Conservation (phyloP, 2,888 invertebrate species). For the Tromatobia lineatoria region DNA sequence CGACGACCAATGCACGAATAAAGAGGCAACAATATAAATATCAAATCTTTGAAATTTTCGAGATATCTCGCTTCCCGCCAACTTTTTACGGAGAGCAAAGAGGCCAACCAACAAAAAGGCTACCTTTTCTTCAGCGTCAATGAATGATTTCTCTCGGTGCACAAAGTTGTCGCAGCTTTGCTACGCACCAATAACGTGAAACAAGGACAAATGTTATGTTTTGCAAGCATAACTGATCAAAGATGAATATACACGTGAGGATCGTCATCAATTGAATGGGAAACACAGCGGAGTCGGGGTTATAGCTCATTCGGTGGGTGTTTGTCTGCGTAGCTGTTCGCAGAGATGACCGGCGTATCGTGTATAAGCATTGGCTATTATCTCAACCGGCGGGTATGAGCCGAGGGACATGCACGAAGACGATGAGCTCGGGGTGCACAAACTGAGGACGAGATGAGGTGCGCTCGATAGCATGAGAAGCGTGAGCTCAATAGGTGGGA, state of each 20-base stretch:
- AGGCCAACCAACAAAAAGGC: too few relatives aligned
- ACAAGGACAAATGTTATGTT: not conserved
- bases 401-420: constrained; percentile 46
- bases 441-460: constrained; percentile 43
- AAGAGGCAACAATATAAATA: too few relatives aligned
- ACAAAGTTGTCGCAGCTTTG: too few relatives aligned
- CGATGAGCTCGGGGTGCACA: constrained; percentile 22
- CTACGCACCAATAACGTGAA: not conserved
- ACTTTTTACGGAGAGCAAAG: too few relatives aligned
- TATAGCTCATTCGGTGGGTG: constrained; percentile 40
- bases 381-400: constrained; percentile 44
- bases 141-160: too few relatives aligned
- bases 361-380: constrained; percentile 56
- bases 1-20: too few relatives aligned
- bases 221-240: constrained; percentile 47
- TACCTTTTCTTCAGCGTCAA: too few relatives aligned
- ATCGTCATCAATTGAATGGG: constrained; percentile 50
- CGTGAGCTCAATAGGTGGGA: constrained; percentile 24
- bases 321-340: constrained; percentile 29
- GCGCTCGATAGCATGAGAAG: constrained; percentile 53
- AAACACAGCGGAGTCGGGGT: constrained; percentile 19
- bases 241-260: constrained; percentile 51
- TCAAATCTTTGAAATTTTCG: too few relatives aligned
- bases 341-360: constrained; percentile 17
- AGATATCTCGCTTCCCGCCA: too few relatives aligned